Evolutionary conservation across 2,797 vertebrate genomes (phyloP), one percentile per base, ranked within the genome.

Genomic region (Sciurus carolinensis): DNA sequence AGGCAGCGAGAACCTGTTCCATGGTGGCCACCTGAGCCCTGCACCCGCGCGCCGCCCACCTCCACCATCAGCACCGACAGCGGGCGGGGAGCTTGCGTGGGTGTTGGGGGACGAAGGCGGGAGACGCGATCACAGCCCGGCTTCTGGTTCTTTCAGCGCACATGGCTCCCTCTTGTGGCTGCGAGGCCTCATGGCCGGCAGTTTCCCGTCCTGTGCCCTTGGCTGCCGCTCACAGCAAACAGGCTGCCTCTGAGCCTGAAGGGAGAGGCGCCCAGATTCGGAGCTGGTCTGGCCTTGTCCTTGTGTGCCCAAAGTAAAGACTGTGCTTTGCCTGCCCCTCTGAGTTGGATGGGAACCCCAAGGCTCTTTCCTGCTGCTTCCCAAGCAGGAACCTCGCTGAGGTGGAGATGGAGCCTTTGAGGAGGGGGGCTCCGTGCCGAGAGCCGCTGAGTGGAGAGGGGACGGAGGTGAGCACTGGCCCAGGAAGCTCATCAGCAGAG

Each of bases 101-200:
- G 91, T 26, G 89, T 90, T 52, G 82, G 54, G n/a, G 33, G 82
- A 33, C 11, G 81, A 54, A 87, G 66, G 64, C 44, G 1, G 71
- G 88, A 95, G 95, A 66, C 86, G 64, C n/a, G 28, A 22, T 79
- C 57, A 17, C 47, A 36, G 87, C 91, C 71, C 11, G 71, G 84
- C 30, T 42, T 67, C 54, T 28, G 0, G 81, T 86, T 66, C 96
- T 97, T 67, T 5, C 87, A 79, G 96, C 39, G 54, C 92, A 69
- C 36, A 80, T 7, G 86, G 96, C 80, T 88, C 97, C 97, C 97
- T 85, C 97, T 95, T 28, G 97, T 96, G 97, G 97, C 84, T 11
- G 18, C 14, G 0, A 62, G 71, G 59, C n/a, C 77, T 90, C 88
- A 91, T 22, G 67, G 79, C 71, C n/a, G 24, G 28, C 33, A 1